Conservation (phyloP, 2,113 vertebrate genomes). For the Murina feae region DNA sequence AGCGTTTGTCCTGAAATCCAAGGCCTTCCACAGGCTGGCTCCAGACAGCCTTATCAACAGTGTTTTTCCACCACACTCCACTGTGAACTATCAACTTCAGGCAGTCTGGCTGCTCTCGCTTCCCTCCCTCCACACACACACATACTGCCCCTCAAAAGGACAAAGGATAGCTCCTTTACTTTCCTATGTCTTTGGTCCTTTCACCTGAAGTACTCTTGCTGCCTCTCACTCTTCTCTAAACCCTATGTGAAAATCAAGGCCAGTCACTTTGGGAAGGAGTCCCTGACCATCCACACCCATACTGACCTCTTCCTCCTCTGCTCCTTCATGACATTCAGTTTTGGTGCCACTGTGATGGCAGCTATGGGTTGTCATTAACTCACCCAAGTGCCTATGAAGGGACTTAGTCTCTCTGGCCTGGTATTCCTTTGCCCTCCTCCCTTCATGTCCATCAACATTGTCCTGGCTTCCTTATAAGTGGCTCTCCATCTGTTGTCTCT, state of each 20-base stretch:
- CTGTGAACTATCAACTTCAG: neutral
- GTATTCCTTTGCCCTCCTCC: neutral
- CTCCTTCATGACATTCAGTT: neutral
- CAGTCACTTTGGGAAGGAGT: neutral
- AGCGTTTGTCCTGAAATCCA: constrained; percentile 65
- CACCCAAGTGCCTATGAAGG: neutral
- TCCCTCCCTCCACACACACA: neutral
- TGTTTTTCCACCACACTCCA: constrained; percentile 45
- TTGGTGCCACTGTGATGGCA: neutral
- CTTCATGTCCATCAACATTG: neutral
- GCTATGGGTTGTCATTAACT: neutral
- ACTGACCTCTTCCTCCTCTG: neutral
- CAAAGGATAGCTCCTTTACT: neutral
- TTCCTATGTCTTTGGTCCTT: neutral
- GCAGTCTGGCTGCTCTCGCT: neutral
- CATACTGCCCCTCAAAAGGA: neutral
- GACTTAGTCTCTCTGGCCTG: neutral
- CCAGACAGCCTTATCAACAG: constrained; percentile 51
- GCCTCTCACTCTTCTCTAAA: neutral
- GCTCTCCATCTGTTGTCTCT: neutral
- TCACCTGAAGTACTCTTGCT: neutral
- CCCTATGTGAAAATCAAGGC: neutral
- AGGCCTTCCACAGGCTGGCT: constrained; percentile 54
- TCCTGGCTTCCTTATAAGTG: neutral
- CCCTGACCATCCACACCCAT: neutral